phyloP scores from a whole-genome alignment of 2,888 invertebrate species.

The Trissolcus brochymenae region DNA sequence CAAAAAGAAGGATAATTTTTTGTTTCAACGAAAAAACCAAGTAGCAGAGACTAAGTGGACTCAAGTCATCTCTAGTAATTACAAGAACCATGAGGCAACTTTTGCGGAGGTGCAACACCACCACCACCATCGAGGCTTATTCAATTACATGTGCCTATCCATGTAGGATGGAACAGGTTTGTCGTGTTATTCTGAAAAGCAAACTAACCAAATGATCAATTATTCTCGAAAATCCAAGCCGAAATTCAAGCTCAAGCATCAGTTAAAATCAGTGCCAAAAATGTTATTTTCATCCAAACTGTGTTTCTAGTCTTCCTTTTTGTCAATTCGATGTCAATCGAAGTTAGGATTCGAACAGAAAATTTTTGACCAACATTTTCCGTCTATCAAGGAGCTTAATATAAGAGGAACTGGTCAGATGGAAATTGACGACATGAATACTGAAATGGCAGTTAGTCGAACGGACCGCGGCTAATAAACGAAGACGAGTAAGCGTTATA shows the following conservation, averaged over 20 bases:
- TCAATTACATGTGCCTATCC: slow-evolving; percentile 53
- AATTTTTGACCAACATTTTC: no score
- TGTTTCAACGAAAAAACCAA: slow-evolving; percentile 4
- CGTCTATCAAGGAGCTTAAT: no score
- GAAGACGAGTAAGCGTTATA: slow-evolving; percentile 43
- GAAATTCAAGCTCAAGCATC: slow-evolving; percentile 2
- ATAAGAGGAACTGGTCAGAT: not conserved
- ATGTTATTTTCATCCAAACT: no score
- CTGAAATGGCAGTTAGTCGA: slow-evolving; percentile 28
- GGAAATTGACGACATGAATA: slow-evolving; percentile 43
- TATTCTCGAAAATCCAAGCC: slow-evolving; percentile 12
- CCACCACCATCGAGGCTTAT: slow-evolving; percentile 43
- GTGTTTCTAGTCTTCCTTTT: no score
- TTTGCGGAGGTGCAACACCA: slow-evolving; percentile 42
- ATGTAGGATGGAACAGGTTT: slow-evolving; percentile 52
- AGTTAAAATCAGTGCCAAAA: slow-evolving; percentile 6
- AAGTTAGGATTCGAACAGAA: no score
- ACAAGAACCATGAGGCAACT: slow-evolving; percentile 29
- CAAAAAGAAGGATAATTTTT: not conserved
- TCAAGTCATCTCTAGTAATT: slow-evolving; percentile 31
- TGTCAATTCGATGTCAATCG: no score
- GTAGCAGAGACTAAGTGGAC: not conserved
- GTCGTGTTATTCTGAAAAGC: slow-evolving; percentile 37
- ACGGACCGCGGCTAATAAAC: slow-evolving; percentile 42
- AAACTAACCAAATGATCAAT: slow-evolving; percentile 47